Evolutionary conservation across 53 echinoderm and acorn worm species (phyloP).

Genomic region (Hippasteria phrygiana): DNA sequence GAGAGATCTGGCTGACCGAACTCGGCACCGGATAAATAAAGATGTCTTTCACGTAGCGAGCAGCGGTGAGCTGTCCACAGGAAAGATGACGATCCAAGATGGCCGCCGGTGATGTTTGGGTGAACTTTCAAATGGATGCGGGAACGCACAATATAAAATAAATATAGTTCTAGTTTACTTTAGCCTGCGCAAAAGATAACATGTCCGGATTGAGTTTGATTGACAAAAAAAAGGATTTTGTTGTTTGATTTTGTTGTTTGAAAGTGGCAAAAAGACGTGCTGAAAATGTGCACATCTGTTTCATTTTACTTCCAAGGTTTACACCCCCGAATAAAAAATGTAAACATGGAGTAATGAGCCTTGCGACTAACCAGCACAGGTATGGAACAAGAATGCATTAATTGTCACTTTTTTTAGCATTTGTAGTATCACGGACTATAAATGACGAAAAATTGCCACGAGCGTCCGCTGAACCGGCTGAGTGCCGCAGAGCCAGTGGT

Average conservation of each 20-base stretch:
- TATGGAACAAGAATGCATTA: too few relatives aligned
- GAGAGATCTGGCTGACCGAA: conserved; percentile 6
- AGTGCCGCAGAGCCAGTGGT: conserved; percentile 5
- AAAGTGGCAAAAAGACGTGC: too few relatives aligned
- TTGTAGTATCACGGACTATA: neutral
- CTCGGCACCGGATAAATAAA: conserved; percentile 37
- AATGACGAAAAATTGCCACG: conserved; percentile 10
- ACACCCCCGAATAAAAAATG: too few relatives aligned
- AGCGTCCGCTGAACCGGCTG: conserved; percentile 15
- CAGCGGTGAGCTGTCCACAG: conserved; percentile 13
- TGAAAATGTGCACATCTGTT: too few relatives aligned
- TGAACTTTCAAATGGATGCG: neutral
- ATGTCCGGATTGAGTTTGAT: neutral
- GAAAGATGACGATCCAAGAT: conserved; percentile 34
- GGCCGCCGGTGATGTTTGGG: conserved; percentile 33
- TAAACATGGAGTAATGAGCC: too few relatives aligned
- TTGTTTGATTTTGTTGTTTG: too few relatives aligned
- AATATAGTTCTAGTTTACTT: neutral
- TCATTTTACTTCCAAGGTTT: too few relatives aligned
- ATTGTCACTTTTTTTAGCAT: neutral
- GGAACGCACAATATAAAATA: neutral
- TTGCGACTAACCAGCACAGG: too few relatives aligned
- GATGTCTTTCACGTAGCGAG: conserved; percentile 53
- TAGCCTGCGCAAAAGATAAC: too few relatives aligned
- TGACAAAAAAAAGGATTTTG: too few relatives aligned